A percentile compares a stretch with the other conserved stretches of the same genome.
Conservation (phyloP, 2,113 vertebrate genomes). For the Aegotheles bennettii region DNA sequence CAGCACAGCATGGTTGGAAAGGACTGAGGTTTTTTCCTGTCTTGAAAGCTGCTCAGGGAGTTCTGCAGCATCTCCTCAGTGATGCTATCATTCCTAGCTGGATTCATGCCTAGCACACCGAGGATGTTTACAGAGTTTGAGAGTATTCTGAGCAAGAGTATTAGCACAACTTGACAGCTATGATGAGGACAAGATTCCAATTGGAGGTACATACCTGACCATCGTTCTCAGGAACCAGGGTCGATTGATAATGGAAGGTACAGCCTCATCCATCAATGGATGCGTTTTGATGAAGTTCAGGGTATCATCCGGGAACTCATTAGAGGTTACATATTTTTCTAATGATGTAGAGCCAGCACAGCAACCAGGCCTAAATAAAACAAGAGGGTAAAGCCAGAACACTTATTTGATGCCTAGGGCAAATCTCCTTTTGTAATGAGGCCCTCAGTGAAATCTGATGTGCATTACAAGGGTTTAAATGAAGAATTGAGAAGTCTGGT, state of each 20-base stretch:
- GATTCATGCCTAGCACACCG: constrained; percentile 9
- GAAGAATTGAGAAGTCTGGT: not conserved
- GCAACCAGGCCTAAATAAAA: constrained; percentile 84
- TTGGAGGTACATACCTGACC: constrained; percentile 84
- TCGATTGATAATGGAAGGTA: constrained; percentile 89
- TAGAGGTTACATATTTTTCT: constrained; percentile 90
- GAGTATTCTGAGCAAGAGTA: not conserved
- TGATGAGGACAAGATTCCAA: not conserved
- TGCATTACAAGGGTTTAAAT: not conserved
- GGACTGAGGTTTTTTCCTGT: not conserved
- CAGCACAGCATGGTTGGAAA: not conserved
- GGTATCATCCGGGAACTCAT: constrained; percentile 95
- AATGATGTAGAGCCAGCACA: constrained; percentile 85
- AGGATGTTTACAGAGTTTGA: constrained; percentile 27
- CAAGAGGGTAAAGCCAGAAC: not conserved
- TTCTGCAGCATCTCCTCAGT: constrained; percentile 1
- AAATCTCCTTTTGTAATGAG: constrained; percentile 15
- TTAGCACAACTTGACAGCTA: not conserved
- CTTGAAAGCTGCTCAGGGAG: constrained; percentile 7
- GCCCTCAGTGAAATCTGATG: not conserved
- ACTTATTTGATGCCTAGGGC: not conserved
- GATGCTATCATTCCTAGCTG: constrained; percentile 15
- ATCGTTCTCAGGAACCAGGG: constrained; percentile 98
- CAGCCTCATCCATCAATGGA: constrained; percentile 96
- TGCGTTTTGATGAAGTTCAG: constrained; percentile 99